phyloP scores from a whole-genome alignment of 1,140 invertebrate genomes.

The Drosophila pallidifrons region DNA sequence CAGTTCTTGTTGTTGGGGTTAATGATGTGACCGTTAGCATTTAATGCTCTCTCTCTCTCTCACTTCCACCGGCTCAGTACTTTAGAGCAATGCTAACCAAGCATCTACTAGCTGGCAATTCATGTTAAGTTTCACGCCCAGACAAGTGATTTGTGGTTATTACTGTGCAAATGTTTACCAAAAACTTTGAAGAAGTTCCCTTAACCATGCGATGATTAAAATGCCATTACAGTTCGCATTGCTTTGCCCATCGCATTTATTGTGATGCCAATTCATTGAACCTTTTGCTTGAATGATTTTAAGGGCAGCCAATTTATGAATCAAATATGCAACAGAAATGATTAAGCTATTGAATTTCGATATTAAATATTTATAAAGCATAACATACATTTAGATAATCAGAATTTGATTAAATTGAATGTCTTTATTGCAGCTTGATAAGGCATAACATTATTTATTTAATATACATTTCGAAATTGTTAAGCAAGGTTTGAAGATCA shows the following conservation, averaged over 20 bases:
- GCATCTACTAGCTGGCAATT: not conserved
- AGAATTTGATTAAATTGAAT: too few relatives aligned
- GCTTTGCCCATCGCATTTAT: not conserved
- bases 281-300: not conserved
- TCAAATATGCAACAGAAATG: not conserved
- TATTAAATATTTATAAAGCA: not conserved
- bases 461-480: too few relatives aligned
- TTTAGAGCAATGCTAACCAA: constrained; percentile 40
- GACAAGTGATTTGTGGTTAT: constrained; percentile 49
- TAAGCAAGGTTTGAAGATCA: too few relatives aligned
- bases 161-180: constrained; percentile 32
- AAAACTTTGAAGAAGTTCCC: constrained; percentile 29
- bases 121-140: constrained; percentile 30
- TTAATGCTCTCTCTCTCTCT: constrained; percentile 39
- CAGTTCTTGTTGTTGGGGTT: constrained; percentile 47
- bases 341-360: not conserved
- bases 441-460: too few relatives aligned
- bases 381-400: not conserved
- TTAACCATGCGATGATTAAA: constrained; percentile 26
- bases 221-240: constrained; percentile 24
- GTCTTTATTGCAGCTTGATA: too few relatives aligned
- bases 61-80: constrained; percentile 6
- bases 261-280: not conserved
- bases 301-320: not conserved
- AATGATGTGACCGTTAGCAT: constrained; percentile 73